A percentile compares a stretch with the other conserved stretches of the same genome.
These are phyloP conservation scores for Gonatopus flavifemur DNA, from an alignment of 1,140 invertebrate genomes.

Conservation along the genomic window DNA sequence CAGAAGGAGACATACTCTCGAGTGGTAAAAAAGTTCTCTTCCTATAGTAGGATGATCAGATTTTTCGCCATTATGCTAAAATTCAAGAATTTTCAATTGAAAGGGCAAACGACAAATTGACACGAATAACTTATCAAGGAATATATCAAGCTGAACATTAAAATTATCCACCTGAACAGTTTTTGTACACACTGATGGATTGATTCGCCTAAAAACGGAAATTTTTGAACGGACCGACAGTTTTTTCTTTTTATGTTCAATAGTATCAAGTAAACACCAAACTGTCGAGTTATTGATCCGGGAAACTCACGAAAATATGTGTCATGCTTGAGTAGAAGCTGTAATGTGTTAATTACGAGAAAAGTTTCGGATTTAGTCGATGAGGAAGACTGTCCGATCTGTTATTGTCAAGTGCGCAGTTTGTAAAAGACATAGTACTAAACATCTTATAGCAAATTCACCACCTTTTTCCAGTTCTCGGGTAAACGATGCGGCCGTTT, in stretches of 20 bases:
- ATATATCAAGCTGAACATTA: constrained; percentile 19
- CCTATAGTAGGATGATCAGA: constrained; percentile 29
- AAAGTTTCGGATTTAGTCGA: constrained; percentile 25
- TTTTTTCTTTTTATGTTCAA: constrained; percentile 27
- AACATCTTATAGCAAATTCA: constrained; percentile 21
- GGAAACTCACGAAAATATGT: constrained; percentile 25
- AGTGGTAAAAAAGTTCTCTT: constrained; percentile 16
- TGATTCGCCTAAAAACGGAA: constrained; percentile 31
- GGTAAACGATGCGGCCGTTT: constrained; percentile 19
- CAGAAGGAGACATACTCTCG: constrained; percentile 10
- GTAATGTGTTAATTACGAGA: constrained; percentile 28
- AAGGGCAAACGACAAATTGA: constrained; percentile 11
- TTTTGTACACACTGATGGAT: constrained; percentile 17
- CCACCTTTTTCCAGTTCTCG: constrained; percentile 25
- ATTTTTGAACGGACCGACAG: constrained; percentile 29
- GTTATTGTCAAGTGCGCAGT: constrained; percentile 34
- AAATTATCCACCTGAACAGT: constrained; percentile 13
- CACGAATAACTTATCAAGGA: constrained; percentile 22
- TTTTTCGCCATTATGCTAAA: constrained; percentile 25
- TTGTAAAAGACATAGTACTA: constrained; percentile 31
- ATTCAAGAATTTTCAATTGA: constrained; percentile 28
- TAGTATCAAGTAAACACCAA: constrained; percentile 28
- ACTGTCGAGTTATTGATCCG: constrained; percentile 21
- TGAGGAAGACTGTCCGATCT: constrained; percentile 23
- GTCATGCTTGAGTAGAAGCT: constrained; percentile 27